A percentile compares a stretch with the other conserved stretches of the same genome.
phyloP scores from a whole-genome alignment of 2,888 invertebrate species.

The Pristionchus japonicus region DNA sequence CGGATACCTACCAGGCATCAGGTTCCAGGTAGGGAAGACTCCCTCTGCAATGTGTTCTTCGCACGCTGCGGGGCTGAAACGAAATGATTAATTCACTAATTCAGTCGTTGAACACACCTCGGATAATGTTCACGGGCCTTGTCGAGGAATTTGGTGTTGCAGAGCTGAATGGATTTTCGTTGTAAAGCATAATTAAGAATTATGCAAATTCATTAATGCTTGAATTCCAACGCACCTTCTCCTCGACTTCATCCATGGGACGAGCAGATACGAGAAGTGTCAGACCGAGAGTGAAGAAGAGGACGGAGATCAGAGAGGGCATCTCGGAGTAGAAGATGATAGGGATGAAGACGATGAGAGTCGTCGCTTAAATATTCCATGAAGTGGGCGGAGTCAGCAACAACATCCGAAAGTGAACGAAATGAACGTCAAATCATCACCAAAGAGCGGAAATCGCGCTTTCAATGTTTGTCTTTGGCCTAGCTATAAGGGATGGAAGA shows the following conservation, averaged over 20 bases:
- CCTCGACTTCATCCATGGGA: too few relatives aligned
- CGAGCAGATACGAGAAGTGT: too few relatives aligned
- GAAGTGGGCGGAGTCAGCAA: background rate
- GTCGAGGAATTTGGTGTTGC: too few relatives aligned
- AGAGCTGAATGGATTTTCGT: too few relatives aligned
- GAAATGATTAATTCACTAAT: background rate
- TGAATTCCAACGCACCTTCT: too few relatives aligned
- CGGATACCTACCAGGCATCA: background rate
- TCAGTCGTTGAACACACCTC: background rate
- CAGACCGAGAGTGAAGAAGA: too few relatives aligned
- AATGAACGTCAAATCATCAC: background rate
- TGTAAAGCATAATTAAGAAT: too few relatives aligned
- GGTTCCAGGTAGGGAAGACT: background rate
- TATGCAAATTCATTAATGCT: too few relatives aligned
- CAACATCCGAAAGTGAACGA: background rate
- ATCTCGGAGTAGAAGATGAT: background rate
- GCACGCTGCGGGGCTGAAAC: background rate
- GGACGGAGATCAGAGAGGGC: background rate
- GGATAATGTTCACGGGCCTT: too few relatives aligned
- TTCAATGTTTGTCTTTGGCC: background rate
- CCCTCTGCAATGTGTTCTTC: background rate
- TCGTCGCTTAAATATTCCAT: background rate
- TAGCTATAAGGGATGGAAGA: background rate
- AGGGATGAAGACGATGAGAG: background rate
- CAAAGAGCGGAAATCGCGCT: background rate